Base-by-base conservation (phyloP, 1,140 invertebrate species). In the Tetragnatha versicolor region DNA sequence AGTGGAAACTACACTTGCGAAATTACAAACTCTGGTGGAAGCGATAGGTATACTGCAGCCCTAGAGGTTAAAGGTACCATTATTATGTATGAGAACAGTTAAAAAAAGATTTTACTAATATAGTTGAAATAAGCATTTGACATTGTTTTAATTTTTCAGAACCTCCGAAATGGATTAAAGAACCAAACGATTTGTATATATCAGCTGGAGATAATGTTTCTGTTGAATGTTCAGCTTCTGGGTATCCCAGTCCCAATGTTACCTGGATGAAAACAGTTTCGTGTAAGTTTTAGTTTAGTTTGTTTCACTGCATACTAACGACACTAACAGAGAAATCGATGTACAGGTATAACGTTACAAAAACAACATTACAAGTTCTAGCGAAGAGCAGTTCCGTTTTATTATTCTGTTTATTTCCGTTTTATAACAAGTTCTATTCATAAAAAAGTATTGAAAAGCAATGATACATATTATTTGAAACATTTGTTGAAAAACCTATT, bases 1-100 rank as follows among this genome's bases (percentile, higher is more conserved):
- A 73, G 51, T 25, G 84, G 84, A 27, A 83, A 81, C 29, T 85
- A 85, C 75, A 83, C 82, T 29, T 85, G 84, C 69, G 88, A 89
- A 66, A 92, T 91, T 81, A 89, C 89, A 63, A 93, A 93, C 85
- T 86, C 85, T 29, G 91, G 88, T 81, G 90, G 89, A 80, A 88
- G 85, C 83, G 88, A 88, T 85, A 85, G 87, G 84, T 88, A 89
- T 85, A 88, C 88, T 84, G 88, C 89, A 86, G 85, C 87, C 81
- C 86, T 93, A 82, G 89, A 90, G 84, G 90, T 93, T 80, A 91
- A 93, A 87, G 91, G 91, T 92, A 90, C 27, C 10, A 31, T 14
- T 77, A 27, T 53, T 77, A 25, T 47, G n/a, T n/a, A n/a, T n/a
- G n/a, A n/a, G n/a, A n/a, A n/a, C n/a, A n/a, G n/a, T n/a, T n/a